phyloP scores from a whole-genome alignment of 2,797 vertebrate genomes.

The Hippoglossus hippoglossus region DNA sequence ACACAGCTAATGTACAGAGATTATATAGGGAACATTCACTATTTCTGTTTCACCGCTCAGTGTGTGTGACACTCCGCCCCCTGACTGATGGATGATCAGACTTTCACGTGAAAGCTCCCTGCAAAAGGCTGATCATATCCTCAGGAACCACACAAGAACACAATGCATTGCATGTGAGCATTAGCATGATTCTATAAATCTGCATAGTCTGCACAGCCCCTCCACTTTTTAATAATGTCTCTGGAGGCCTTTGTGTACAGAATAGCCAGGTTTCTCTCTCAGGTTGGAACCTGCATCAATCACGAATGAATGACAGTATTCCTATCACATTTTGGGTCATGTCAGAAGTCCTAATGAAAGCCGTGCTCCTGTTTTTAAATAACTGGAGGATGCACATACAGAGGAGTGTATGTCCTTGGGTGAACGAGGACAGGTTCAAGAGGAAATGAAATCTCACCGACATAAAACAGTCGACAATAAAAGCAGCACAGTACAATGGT shows the following conservation, averaged over 20 bases:
- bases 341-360: conserved; percentile 88
- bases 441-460: conserved; percentile 72
- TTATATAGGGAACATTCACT: conserved; percentile 12
- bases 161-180: conserved; percentile 36
- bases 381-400: conserved; percentile 83
- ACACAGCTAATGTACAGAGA: conserved; percentile 17
- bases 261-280: conserved; percentile 81
- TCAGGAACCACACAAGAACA: conserved; percentile 11
- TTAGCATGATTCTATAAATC: conserved; percentile 47
- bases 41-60: conserved; percentile 19
- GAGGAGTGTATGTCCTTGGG: conserved; percentile 75
- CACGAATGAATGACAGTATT: conserved; percentile 85
- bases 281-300: conserved; percentile 83
- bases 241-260: conserved; percentile 81
- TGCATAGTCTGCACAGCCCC: conserved; percentile 50
- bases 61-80: conserved; percentile 15
- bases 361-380: conserved; percentile 82
- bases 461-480: conserved; percentile 78
- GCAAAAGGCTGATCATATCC: conserved; percentile 20
- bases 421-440: conserved; percentile 81
- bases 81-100: conserved; percentile 40
- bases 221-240: conserved; percentile 73
- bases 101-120: conserved; percentile 12
- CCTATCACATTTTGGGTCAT: conserved; percentile 87
- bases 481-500: conserved; percentile 68